Evolutionary conservation across 2,888 invertebrate species (phyloP), one percentile per base, ranked within the genome.

Genomic region (Tridacna crocea): DNA sequence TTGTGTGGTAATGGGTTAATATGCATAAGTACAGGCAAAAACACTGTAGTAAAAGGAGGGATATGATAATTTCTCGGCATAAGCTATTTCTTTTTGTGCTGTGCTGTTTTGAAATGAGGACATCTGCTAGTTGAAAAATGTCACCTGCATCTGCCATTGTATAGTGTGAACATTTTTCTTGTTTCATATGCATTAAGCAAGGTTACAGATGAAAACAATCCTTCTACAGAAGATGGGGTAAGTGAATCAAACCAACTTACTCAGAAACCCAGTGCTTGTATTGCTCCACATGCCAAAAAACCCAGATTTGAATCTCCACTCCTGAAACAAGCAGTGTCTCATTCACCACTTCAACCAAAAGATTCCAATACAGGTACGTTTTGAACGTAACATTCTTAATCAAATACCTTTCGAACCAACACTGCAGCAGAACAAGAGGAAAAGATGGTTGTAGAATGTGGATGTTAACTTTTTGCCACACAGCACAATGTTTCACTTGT

Each of bases 221-320:
- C 73, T 72, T 15, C 19, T 15, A 55, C 15, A 17, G 55, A 51
- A 12, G 15, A 0, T 55, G 26, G 3, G 26, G 13, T 17, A 58
- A 15, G 47, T 17, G 61, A 72, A 19, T 15, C 46, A 63, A 51
- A 65, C 8, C 6, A 19, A 12, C 27, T 27, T 2, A 0, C 66
- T 51, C 48, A 0, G 19, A 63, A 65, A 66, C 24, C 13, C 0
- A 26, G 19, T 6, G 65, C 27, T 2, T 22, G 19, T 65, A 36
- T 12, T 27, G 78, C 17, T 13, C 78, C 48, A 27, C 74, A 73
- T 13, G 76, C 72, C 4, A 84, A 84, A 72, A 81, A 74, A 70
- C 81, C 84, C 17, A 75, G 79, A 61, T 84, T 84, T 72, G 75
- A 84, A 27, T 72, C 81, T n/a, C 81, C 84, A 55, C 12, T 70